Percentiles rank a stretch among this genome's conserved stretches.
Evolutionary conservation across 2,113 vertebrate genomes (phyloP).

Genomic region (Cynocephalus volans): DNA sequence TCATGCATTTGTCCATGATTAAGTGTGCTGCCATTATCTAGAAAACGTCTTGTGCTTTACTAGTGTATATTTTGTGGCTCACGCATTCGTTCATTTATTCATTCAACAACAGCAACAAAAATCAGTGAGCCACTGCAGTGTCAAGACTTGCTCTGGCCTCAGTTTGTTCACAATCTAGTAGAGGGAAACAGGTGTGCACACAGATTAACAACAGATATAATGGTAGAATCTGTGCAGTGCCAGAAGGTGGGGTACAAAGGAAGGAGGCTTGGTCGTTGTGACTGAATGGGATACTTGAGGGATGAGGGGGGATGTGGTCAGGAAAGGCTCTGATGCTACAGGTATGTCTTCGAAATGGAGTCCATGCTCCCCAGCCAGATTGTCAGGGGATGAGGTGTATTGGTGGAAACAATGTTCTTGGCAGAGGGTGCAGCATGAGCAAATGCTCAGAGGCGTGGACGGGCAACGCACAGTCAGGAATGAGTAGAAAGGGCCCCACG

Average conservation of each 20-base stretch:
- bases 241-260: fast-evolving
- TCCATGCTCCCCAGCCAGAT: neutral
- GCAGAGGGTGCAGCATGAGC: neutral
- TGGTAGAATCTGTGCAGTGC: neutral
- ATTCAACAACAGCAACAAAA: neutral
- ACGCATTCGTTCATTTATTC: neutral
- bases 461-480: neutral
- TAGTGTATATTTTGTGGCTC: neutral
- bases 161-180: neutral
- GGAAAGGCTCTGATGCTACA: neutral
- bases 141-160: neutral
- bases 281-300: neutral
- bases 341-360: neutral
- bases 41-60: neutral
- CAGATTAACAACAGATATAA: neutral
- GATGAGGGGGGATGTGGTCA: neutral
- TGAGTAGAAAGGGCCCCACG: neutral
- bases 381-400: no score
- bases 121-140: neutral
- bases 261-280: neutral
- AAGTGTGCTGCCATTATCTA: neutral
- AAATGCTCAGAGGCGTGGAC: neutral
- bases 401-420: neutral
- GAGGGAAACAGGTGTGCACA: neutral
- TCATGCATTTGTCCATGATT: neutral